Evolutionary conservation across 2,888 invertebrate species (phyloP).

Genomic region (Ceraclea dissimilis): DNA sequence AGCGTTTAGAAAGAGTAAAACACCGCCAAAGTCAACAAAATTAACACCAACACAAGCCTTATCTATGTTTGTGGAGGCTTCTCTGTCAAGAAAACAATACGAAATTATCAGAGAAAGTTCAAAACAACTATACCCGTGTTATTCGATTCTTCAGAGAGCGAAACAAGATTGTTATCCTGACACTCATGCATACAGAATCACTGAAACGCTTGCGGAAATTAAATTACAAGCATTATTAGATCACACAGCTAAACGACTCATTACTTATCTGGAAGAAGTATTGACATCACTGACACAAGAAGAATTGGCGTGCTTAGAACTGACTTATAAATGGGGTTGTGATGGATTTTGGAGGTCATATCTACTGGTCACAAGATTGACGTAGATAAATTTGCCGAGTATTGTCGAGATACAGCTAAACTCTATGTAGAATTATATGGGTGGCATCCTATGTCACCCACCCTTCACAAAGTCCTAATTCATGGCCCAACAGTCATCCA

Average conservation of each 20-base stretch:
- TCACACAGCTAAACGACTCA: neutral
- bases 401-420: slow-evolving; percentile 18
- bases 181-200: neutral
- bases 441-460: slow-evolving; percentile 29
- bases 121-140: too few species aligned
- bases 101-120: too few species aligned
- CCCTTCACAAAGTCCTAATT: slow-evolving; percentile 28
- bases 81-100: too few species aligned
- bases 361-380: neutral
- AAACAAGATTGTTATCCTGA: neutral
- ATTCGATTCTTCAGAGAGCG: too few species aligned
- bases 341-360: neutral
- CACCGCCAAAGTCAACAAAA: too few species aligned
- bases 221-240: neutral
- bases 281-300: too few species aligned
- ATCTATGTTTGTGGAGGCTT: too few species aligned
- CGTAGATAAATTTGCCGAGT: neutral
- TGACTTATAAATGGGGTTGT: too few species aligned
- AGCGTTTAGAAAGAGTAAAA: too few species aligned
- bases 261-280: too few species aligned
- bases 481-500: slow-evolving; percentile 27
- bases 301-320: too few species aligned
- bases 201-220: neutral
- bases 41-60: too few species aligned
- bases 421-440: slow-evolving; percentile 28